Percentiles rank a stretch among this genome's conserved stretches.
Conservation (phyloP, 2,113 vertebrate genomes). For the Bucco capensis region DNA sequence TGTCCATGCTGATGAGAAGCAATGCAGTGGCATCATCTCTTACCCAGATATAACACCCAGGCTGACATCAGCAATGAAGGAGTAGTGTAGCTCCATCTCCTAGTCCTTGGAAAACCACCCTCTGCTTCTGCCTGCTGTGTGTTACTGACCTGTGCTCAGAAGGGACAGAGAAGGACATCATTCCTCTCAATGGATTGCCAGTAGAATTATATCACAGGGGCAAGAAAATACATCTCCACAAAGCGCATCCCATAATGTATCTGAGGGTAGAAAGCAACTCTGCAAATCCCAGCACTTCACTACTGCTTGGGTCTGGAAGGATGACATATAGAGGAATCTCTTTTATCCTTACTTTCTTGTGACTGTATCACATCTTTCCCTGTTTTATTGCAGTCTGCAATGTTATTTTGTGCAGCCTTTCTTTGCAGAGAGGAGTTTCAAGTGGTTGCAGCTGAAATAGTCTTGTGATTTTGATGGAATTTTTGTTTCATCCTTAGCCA, state of each 20-base stretch:
- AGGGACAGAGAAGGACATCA: background rate
- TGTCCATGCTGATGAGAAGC: background rate
- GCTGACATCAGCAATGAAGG: rapidly evolving
- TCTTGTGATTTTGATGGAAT: background rate
- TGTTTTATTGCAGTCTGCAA: background rate
- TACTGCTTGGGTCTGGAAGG: background rate
- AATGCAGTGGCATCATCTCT: rapidly evolving
- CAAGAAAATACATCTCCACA: background rate
- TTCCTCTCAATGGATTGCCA: background rate
- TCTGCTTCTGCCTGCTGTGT: background rate
- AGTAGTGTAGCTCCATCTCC: background rate
- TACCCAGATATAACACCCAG: rapidly evolving
- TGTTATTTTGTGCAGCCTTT: background rate
- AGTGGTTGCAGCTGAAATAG: background rate
- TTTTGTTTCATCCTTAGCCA: slow-evolving; percentile 9
- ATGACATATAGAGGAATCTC: background rate
- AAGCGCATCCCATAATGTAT: background rate
- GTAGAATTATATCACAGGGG: background rate
- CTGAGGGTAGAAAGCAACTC: background rate
- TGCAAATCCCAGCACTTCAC: background rate
- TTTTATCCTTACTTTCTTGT: background rate
- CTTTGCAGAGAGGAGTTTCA: background rate
- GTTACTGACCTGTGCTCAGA: background rate
- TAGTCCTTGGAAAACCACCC: rapidly evolving
- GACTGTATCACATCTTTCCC: background rate